Evolutionary conservation across 1,140 invertebrate species (phyloP), one percentile per base, ranked within the genome.

Genomic region (Lucilia sericata): DNA sequence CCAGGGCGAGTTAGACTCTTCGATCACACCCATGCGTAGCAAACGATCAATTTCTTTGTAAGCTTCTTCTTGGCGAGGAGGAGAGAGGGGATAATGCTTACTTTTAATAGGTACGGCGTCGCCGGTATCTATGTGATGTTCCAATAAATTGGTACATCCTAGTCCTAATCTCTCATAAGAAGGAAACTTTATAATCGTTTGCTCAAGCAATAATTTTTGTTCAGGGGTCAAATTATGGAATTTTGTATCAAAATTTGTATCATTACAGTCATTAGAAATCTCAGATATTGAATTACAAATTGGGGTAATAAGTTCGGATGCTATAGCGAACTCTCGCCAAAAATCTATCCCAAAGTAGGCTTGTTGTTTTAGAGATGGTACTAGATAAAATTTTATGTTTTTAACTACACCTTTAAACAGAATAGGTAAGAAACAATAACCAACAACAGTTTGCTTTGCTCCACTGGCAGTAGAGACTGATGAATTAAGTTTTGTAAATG

Each of bases 1-100:
- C 83, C 74, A 84, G 25, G 86, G 76, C 36, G 76, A 80, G 55
- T 60, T 60, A 19, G 13, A 17, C 55, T 60, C 55, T 60, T 60
- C 55, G 13, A 60, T 60, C 3, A 60, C 55, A 17, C 55, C n/a
- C 55, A 60, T 13, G 4, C 4, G n/a, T 19, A 60, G 12, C 55
- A 60, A 17, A 13, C 55, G 55, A 60, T 60, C 55, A 60, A 60
- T 13, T 60, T 60, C 55, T 12, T 19, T 3, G 55, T 60, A 60
- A 19, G 55, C 55, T 60, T 60, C 55, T 60, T 60, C 55, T 60
- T 60, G 55, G 13, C 55, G 55, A 17, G 55, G 55, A 17, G 55
- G 55, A 19, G 55, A 60, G 4, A 60, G 55, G 13, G 55, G 55
- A 10, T 60, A 60, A 19, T 60, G 55, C 12, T 60, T 60, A 17